Percentiles rank a stretch among this genome's conserved stretches.
Evolutionary conservation across 2,888 invertebrate species (phyloP).

Genomic region (Leptinotarsa haldemani): DNA sequence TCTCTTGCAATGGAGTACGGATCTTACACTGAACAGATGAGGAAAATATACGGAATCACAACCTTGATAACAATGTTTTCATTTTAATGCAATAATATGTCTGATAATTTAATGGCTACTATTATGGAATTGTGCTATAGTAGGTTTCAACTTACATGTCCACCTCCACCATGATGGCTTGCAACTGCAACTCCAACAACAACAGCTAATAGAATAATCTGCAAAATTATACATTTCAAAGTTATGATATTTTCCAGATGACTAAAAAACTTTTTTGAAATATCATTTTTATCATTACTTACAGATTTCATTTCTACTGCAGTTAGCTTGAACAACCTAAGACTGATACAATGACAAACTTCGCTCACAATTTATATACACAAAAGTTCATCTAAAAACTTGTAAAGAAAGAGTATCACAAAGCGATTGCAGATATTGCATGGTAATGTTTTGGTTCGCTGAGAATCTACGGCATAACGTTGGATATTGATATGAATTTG

Average conservation of each 20-base stretch:
- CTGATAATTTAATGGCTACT: too few relatives aligned
- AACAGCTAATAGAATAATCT: conserved; percentile 7
- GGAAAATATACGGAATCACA: too few relatives aligned
- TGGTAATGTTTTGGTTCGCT: conserved; percentile 11
- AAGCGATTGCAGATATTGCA: conserved; percentile 1
- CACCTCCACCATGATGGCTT: conserved; percentile 11
- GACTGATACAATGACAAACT: neutral
- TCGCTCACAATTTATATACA: neutral
- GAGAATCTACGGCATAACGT: conserved; percentile 4
- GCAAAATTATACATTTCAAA: neutral
- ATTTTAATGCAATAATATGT: neutral
- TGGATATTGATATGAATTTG: neutral
- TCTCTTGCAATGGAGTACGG: too few relatives aligned
- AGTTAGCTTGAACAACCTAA: neutral
- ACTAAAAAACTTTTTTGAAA: neutral
- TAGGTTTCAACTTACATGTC: conserved; percentile 24
- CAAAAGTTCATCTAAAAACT: conserved; percentile 1
- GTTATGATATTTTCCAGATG: neutral
- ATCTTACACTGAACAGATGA: too few relatives aligned
- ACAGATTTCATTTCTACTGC: neutral
- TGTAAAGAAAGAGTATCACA: neutral
- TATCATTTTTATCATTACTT: neutral
- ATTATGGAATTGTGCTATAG: neutral
- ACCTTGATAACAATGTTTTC: too few relatives aligned
- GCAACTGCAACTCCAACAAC: conserved; percentile 13